A percentile compares a stretch with the other conserved stretches of the same genome.
These are phyloP conservation scores for Helobdella robusta DNA, from an alignment of 2,888 invertebrate species.

Conservation along the genomic window DNA sequence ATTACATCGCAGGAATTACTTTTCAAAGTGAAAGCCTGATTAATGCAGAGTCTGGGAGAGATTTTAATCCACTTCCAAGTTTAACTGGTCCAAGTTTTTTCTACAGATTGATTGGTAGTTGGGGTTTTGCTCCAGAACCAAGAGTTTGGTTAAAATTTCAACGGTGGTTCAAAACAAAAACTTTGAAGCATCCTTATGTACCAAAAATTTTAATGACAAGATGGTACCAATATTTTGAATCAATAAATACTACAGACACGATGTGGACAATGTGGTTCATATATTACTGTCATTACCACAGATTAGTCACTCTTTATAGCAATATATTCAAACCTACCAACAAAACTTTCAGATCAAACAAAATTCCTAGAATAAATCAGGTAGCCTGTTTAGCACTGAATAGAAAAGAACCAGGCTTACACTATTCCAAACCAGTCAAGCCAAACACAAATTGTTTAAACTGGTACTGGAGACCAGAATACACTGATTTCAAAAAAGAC, in stretches of 20 bases:
- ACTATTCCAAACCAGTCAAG: slow-evolving; percentile 30
- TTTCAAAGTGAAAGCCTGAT: slow-evolving; percentile 28
- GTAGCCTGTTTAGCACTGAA: slow-evolving; percentile 37
- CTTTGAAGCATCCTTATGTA: slow-evolving; percentile 34
- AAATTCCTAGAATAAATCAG: neutral
- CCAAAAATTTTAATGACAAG: slow-evolving; percentile 36
- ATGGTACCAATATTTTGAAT: slow-evolving; percentile 38
- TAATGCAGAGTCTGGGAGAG: slow-evolving; percentile 33
- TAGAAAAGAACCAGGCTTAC: slow-evolving; percentile 39
- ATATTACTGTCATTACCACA: slow-evolving; percentile 37
- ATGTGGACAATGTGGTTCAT: slow-evolving; percentile 45
- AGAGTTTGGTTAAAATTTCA: slow-evolving; percentile 31
- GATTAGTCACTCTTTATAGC: slow-evolving; percentile 36
- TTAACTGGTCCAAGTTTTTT: slow-evolving; percentile 27
- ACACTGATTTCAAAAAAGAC: neutral
- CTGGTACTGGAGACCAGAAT: slow-evolving; percentile 2
- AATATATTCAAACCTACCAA: slow-evolving; percentile 30
- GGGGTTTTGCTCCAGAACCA: slow-evolving; percentile 33
- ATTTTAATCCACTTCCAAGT: neutral
- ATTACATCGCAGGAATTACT: slow-evolving; percentile 29
- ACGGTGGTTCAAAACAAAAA: slow-evolving; percentile 32
- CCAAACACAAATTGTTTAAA: neutral
- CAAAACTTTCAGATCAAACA: neutral
- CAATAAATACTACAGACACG: slow-evolving; percentile 30
- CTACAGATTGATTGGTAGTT: slow-evolving; percentile 31